A percentile compares a stretch with the other conserved stretches of the same genome.
Conservation (phyloP, 1,140 invertebrate genomes). For the Cataglyphis hispanica region DNA sequence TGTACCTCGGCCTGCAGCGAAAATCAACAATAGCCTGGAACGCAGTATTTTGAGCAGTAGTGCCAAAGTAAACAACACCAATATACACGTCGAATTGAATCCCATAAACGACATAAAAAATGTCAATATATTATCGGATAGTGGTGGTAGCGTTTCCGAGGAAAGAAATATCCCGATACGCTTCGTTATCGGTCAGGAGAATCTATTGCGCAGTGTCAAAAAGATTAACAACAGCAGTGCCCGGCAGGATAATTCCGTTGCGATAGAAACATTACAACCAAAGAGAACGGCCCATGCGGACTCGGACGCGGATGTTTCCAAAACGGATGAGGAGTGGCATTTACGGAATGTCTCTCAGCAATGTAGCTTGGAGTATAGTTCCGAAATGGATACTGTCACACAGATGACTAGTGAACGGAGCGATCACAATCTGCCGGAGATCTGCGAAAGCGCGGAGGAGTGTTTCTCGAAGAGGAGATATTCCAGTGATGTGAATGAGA, state of each 20-base stretch:
- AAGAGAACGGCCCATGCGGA: slow-evolving; percentile 72
- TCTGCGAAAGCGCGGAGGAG: slow-evolving; percentile 75
- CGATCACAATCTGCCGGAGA: slow-evolving; percentile 83
- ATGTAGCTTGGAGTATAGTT: slow-evolving; percentile 90
- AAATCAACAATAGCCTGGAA: slow-evolving; percentile 87
- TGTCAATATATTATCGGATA: slow-evolving; percentile 89
- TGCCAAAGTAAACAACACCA: slow-evolving; percentile 92
- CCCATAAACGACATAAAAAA: slow-evolving; percentile 88
- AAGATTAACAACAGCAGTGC: slow-evolving; percentile 76
- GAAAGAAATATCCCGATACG: slow-evolving; percentile 82
- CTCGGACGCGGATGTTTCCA: slow-evolving; percentile 83
- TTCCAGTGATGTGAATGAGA: slow-evolving; percentile 66
- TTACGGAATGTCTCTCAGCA: slow-evolving; percentile 87
- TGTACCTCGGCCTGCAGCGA: slow-evolving; percentile 85
- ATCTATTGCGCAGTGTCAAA: slow-evolving; percentile 71
- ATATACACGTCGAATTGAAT: slow-evolving; percentile 90
- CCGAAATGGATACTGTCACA: slow-evolving; percentile 90
- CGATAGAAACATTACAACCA: slow-evolving; percentile 36
- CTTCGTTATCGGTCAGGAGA: slow-evolving; percentile 84
- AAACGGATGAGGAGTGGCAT: slow-evolving; percentile 85
- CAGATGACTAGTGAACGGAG: slow-evolving; percentile 86
- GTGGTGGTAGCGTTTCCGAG: slow-evolving; percentile 85
- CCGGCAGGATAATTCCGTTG: slow-evolving; percentile 78
- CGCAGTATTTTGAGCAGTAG: slow-evolving; percentile 89
- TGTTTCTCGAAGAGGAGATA: slow-evolving; percentile 39